Evolutionary conservation across 2,888 invertebrate species (phyloP).

Genomic region (Coleophora flavipennella): DNA sequence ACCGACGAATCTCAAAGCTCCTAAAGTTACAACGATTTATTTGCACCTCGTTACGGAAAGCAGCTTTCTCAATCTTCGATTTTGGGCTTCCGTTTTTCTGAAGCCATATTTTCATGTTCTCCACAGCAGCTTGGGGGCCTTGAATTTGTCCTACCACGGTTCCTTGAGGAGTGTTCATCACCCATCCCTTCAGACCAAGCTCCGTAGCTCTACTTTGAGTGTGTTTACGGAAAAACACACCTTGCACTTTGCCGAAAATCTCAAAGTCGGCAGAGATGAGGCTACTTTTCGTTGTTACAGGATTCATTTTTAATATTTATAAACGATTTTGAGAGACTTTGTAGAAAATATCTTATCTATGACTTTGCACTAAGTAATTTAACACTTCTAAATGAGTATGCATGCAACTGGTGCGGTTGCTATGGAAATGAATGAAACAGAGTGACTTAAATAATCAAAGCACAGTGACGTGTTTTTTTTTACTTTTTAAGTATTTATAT

Average conservation of each 20-base stretch:
- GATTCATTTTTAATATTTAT: background rate
- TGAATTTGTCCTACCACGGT: conserved; percentile 80
- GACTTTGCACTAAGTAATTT: conserved; percentile 11
- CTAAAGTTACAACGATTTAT: conserved; percentile 56
- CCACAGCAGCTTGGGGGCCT: conserved; percentile 69
- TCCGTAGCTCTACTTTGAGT: conserved; percentile 76
- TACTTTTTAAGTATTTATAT: too few relatives aligned
- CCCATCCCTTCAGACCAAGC: conserved; percentile 80
- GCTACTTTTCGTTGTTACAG: conserved; percentile 25
- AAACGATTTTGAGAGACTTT: too few relatives aligned
- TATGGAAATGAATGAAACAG: conserved; percentile 16
- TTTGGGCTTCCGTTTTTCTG: conserved; percentile 77
- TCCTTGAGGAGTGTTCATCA: conserved; percentile 79
- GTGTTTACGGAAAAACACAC: conserved; percentile 72
- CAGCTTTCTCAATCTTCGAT: conserved; percentile 77
- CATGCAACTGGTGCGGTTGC: conserved; percentile 23
- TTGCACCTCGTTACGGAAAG: conserved; percentile 75
- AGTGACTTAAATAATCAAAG: too few relatives aligned
- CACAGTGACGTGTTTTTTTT: too few relatives aligned
- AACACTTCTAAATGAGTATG: conserved; percentile 19
- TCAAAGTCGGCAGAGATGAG: conserved; percentile 64
- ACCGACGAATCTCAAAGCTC: conserved; percentile 61
- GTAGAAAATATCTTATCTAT: too few relatives aligned
- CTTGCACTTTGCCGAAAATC: conserved; percentile 76
- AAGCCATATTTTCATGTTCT: conserved; percentile 75